phyloP scores from a whole-genome alignment of 2,797 vertebrate genomes.

The Cossypha heuglini region DNA sequence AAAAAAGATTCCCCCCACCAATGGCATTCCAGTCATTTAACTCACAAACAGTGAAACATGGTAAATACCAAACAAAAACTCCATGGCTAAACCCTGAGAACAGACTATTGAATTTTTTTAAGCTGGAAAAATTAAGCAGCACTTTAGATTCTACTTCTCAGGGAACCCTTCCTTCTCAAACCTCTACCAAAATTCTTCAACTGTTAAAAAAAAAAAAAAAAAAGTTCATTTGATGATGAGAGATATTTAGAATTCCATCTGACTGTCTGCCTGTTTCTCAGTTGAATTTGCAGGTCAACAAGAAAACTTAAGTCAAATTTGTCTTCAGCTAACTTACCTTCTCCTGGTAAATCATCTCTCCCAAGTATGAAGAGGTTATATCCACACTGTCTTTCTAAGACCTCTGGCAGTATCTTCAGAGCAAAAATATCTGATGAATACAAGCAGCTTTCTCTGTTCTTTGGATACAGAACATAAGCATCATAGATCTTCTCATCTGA shows the following conservation, averaged over 20 bases:
- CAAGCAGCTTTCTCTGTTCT: constrained; percentile 62
- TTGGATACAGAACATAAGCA: constrained; percentile 88
- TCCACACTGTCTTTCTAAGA: constrained; percentile 86
- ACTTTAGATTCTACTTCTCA: not conserved
- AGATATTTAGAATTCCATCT: not conserved
- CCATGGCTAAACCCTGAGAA: not conserved
- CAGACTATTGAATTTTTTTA: not conserved
- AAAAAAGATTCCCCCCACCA: not conserved
- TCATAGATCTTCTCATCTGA: constrained; percentile 87
- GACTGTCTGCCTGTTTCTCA: not conserved
- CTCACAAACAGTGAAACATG: not conserved
- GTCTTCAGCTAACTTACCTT: constrained; percentile 75
- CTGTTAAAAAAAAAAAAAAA: not conserved
- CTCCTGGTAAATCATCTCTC: constrained; percentile 84
- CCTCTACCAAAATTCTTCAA: not conserved
- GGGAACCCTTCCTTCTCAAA: not conserved
- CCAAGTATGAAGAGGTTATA: constrained; percentile 90
- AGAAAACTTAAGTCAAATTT: not conserved
- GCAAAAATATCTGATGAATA: constrained; percentile 83
- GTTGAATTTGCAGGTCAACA: not conserved
- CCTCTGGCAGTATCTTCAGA: constrained; percentile 82
- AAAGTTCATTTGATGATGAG: not conserved
- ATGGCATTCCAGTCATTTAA: not conserved
- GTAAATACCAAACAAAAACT: not conserved
- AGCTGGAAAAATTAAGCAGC: not conserved